Conservation (phyloP, 2,797 vertebrate species). For the Gymnocypris eckloni region DNA sequence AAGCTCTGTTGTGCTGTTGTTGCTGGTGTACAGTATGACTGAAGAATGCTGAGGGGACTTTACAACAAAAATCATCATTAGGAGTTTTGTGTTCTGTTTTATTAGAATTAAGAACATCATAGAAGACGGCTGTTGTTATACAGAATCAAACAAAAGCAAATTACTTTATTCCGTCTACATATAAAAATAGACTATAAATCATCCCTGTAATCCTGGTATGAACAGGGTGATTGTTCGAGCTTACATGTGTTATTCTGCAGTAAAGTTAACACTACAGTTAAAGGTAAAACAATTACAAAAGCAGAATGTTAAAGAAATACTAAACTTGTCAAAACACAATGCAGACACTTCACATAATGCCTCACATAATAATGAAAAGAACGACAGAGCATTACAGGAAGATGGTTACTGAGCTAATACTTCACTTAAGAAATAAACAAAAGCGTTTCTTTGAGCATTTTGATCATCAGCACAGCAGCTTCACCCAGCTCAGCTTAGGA, state of each 20-base stretch:
- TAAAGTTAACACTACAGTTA: not conserved
- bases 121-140: not conserved
- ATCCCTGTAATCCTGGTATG: not conserved
- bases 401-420: not conserved
- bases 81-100: not conserved
- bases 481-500: not conserved
- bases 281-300: not conserved
- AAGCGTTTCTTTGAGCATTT: not conserved
- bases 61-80: not conserved
- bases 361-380: not conserved
- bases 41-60: not conserved
- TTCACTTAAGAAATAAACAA: not conserved
- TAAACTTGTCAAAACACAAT: not conserved
- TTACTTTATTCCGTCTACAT: not conserved
- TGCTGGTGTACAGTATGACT: not conserved
- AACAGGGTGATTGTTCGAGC: not conserved
- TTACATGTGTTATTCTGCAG: not conserved
- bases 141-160: not conserved
- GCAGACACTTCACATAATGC: not conserved
- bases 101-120: slow-evolving; percentile 1
- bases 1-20: not conserved
- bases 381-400: not conserved
- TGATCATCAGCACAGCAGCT: not conserved
- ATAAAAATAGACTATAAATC: not conserved
- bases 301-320: not conserved